Conservation (phyloP, 2,797 vertebrate genomes). For the Takifugu ocellatus region DNA sequence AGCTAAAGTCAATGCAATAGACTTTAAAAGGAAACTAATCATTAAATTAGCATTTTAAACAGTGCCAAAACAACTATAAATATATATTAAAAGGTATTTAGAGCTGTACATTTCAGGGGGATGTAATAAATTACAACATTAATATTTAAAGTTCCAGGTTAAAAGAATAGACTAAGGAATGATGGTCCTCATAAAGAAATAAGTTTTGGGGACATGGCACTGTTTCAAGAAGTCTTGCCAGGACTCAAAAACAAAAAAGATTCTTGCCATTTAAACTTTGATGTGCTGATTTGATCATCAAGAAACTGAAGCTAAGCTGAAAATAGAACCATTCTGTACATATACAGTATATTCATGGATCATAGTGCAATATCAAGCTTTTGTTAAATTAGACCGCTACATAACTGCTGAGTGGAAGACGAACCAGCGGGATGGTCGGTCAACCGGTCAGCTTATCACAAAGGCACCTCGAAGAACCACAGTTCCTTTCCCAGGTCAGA, state of each 20-base stretch:
- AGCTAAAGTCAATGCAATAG: conserved; percentile 14
- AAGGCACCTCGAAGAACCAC: conserved; percentile 71
- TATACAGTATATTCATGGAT: conserved; percentile 47
- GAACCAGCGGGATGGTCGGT: conserved; percentile 53
- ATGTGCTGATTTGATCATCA: conserved; percentile 39
- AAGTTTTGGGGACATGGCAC: conserved; percentile 12
- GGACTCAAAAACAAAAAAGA: conserved; percentile 7
- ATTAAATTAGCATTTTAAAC: conserved; percentile 25
- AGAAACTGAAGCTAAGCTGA: conserved; percentile 45
- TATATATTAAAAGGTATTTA: conserved; percentile 17
- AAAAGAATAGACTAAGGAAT: conserved; percentile 12
- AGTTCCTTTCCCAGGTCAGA: conserved; percentile 55
- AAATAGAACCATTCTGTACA: conserved; percentile 49
- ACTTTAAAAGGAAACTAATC: conserved; percentile 2
- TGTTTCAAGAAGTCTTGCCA: conserved; percentile 27
- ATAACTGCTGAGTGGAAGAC: conserved; percentile 76
- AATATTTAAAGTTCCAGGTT: conserved; percentile 8
- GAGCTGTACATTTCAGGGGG: conserved; percentile 13
- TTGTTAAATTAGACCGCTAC: conserved; percentile 79
- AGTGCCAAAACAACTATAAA: conserved; percentile 31
- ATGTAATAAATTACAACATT: conserved; percentile 12
- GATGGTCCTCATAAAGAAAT: conserved; percentile 29
- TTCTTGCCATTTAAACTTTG: conserved; percentile 36
- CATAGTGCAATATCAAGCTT: conserved; percentile 82
- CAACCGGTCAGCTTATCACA: conserved; percentile 64